Percentiles rank a stretch among this genome's conserved stretches.
These are phyloP conservation scores for Hippasteria phrygiana DNA, from an alignment of 53 echinoderm and acorn worm genomes.

Conservation along the genomic window DNA sequence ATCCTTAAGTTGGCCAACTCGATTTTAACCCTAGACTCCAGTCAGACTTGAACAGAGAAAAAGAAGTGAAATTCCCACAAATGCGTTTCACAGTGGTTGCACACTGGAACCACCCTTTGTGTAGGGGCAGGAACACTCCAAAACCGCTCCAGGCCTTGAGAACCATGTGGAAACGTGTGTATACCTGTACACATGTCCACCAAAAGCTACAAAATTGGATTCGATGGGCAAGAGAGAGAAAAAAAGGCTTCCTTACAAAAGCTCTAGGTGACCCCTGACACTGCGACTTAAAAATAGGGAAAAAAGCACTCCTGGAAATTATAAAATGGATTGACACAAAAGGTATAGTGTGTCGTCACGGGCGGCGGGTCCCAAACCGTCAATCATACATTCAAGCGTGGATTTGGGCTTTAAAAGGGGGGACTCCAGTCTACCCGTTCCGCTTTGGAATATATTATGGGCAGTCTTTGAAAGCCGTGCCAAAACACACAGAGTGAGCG, in stretches of 20 bases:
- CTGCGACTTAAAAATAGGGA: constrained; percentile 27
- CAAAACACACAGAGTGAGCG: constrained; percentile 39
- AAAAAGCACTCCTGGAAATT: constrained; percentile 3
- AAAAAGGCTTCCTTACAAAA: constrained; percentile 30
- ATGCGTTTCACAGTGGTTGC: constrained; percentile 19
- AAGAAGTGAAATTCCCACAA: constrained; percentile 36
- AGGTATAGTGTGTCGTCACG: constrained; percentile 39
- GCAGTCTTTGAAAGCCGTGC: constrained; percentile 28
- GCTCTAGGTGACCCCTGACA: constrained; percentile 36
- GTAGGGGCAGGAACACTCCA: background rate
- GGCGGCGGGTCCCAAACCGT: constrained; percentile 9
- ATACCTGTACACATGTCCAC: constrained; percentile 29
- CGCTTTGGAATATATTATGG: constrained; percentile 40
- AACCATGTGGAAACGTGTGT: constrained; percentile 24
- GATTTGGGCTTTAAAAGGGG: background rate
- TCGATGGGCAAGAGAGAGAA: background rate
- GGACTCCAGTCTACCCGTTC: background rate
- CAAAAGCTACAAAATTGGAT: no score
- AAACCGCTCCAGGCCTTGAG: constrained; percentile 37
- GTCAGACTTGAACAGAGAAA: background rate
- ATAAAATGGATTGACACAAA: constrained; percentile 37
- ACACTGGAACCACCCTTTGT: constrained; percentile 31
- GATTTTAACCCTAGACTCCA: background rate
- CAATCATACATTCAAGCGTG: constrained; percentile 50
- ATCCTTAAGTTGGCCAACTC: background rate